phyloP scores from a whole-genome alignment of 1,140 invertebrate species.

The Anadara kagoshimensis region DNA sequence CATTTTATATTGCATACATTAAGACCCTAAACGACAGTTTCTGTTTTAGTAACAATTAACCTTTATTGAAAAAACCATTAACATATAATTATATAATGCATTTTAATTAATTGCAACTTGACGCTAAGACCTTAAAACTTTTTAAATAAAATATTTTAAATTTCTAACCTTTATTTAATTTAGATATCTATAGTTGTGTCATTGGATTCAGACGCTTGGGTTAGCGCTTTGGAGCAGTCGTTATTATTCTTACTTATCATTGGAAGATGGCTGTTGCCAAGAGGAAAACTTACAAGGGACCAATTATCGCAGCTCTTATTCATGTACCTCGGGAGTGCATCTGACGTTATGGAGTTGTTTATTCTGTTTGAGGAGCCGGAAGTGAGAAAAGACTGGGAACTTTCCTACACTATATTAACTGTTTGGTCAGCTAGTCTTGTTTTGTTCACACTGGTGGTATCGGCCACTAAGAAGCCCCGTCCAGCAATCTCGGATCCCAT shows the following conservation, averaged over 20 bases:
- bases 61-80: no score
- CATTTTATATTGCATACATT: no score
- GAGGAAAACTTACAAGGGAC: constrained; percentile 89
- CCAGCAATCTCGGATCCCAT: not conserved
- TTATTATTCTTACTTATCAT: constrained; percentile 90
- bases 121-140: no score
- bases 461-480: constrained; percentile 36
- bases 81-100: no score
- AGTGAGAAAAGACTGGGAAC: constrained; percentile 42
- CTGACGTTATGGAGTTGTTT: constrained; percentile 96
- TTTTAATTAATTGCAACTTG: no score
- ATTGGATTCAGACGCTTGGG: constrained; percentile 77
- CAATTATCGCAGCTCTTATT: constrained; percentile 91
- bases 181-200: constrained; percentile 42
- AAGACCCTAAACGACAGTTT: no score
- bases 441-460: constrained; percentile 75
- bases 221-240: constrained; percentile 86
- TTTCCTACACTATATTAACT: constrained; percentile 52
- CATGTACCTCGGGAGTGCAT: constrained; percentile 84
- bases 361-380: constrained; percentile 82
- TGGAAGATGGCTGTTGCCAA: constrained; percentile 88
- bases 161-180: constrained; percentile 1
- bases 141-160: no score
- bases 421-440: constrained; percentile 85
- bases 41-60: no score